A percentile compares a stretch with the other conserved stretches of the same genome.
Evolutionary conservation across 1,140 invertebrate genomes (phyloP).

Genomic region (Drosophila trapezifrons): DNA sequence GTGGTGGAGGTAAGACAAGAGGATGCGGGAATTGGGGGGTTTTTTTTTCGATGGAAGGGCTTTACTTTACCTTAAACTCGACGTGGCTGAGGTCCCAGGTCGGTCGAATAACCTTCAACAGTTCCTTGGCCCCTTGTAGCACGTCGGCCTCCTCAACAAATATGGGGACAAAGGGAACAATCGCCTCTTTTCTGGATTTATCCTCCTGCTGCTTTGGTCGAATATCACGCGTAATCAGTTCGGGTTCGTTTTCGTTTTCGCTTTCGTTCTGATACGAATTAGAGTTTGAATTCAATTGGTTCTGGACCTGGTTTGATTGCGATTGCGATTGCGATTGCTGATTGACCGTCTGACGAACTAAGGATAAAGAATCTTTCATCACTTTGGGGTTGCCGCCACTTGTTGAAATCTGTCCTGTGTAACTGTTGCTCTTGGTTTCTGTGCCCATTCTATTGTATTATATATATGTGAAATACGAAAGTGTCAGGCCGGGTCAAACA

Average conservation of each 20-base stretch:
- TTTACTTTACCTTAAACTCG: conserved; percentile 85
- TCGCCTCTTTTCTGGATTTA: conserved; percentile 48
- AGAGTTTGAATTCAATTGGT: conserved; percentile 61
- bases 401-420: conserved; percentile 83
- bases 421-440: conserved; percentile 83
- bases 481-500: conserved; percentile 78
- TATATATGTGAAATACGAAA: conserved; percentile 78
- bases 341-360: conserved; percentile 75
- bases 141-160: conserved; percentile 85
- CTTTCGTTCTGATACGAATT: conserved; percentile 46
- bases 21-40: not conserved
- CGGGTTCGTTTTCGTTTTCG: conserved; percentile 41
- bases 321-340: conserved; percentile 68
- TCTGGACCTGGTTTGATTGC: conserved; percentile 67
- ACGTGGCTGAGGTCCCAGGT: conserved; percentile 85
- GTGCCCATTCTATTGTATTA: conserved; percentile 83
- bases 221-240: conserved; percentile 45
- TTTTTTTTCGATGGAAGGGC: conserved; percentile 8
- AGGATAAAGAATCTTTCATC: conserved; percentile 81
- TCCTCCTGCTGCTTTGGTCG: conserved; percentile 50
- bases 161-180: conserved; percentile 83
- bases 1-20: not conserved
- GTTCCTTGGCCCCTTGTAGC: conserved; percentile 85
- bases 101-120: conserved; percentile 85
- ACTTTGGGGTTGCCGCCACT: conserved; percentile 82